Base-by-base conservation (phyloP, 2,888 invertebrate species). In the Slavum lentiscoides region DNA sequence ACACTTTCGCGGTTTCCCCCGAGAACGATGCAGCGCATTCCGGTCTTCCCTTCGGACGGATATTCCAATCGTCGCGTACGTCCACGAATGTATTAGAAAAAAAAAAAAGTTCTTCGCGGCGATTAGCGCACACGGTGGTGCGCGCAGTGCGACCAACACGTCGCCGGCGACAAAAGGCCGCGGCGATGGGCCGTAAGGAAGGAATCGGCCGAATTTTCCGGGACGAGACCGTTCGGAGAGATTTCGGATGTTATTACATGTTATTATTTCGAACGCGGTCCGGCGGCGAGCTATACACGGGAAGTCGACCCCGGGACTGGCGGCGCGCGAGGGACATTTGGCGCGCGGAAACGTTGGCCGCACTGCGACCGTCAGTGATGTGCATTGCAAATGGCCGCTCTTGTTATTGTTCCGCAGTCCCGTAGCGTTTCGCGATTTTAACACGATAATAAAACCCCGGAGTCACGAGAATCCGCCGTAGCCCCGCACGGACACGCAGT, bases 341-440 rank as follows among this genome's bases (percentile, higher is more conserved):
- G 70, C 15, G 37, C 43, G 19, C 2, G 2, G 37, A 43, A n/a
- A 64, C 39, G 58, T 80, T 80, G 80, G 64, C 58, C 30, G n/a
- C 70, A 72, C 88, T 88, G 92, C 91, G 92, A 92, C 92, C 90
- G 91, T 90, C 91, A 91, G 90, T 90, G 90, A 90, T 90, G 85
- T 86, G 92, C 92, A 95, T 94, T 94, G 94, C 94, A 95, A 96
- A 96, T 96, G 96, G 96, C 96, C 95, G 93, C 94, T 92, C 94
- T 95, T 96, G 95, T 96, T 96, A 95, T 96, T 96, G 95, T 96
- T 95, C 93, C 83, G 83, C 82, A 84, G 95, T 96, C 95, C 93
- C 83, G 83, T 83, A 84, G 83, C 84, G 84, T 84, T 87, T 87
- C 75, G 86, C 87, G 86, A 88, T 87, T 87, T 55, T 86, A 80